Evolutionary conservation across 2,888 invertebrate species (phyloP).

Genomic region (Leptinotarsa haldemani): DNA sequence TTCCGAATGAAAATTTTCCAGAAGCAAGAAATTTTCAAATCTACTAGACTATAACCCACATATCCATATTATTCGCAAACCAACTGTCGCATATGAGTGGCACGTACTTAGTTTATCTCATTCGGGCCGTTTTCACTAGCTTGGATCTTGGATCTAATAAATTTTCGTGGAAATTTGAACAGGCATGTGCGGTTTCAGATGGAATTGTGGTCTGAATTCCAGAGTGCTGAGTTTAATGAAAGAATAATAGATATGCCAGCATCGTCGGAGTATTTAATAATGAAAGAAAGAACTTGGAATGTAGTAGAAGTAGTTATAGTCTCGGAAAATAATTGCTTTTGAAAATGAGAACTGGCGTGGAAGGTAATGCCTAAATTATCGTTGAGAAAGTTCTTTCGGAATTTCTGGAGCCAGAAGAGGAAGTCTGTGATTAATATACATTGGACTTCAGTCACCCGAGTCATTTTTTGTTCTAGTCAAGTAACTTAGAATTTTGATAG

Average conservation of each 20-base stretch:
- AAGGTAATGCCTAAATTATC: neutral
- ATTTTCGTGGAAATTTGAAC: conserved; percentile 12
- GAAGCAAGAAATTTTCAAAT: neutral
- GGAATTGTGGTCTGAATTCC: conserved; percentile 14
- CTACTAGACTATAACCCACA: neutral
- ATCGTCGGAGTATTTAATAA: conserved; percentile 15
- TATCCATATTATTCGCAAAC: conserved; percentile 2
- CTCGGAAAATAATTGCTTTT: neutral
- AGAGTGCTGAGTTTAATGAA: conserved; percentile 11
- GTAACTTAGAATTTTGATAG: too few species aligned
- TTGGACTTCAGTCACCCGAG: too few species aligned
- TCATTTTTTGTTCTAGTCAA: too few species aligned
- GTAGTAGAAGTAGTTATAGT: neutral
- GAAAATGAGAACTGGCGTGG: neutral
- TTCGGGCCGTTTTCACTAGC: conserved; percentile 14
- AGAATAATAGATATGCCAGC: conserved; percentile 18
- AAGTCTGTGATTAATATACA: too few species aligned
- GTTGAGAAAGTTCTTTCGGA: neutral
- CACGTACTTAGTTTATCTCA: conserved; percentile 19
- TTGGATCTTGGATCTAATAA: conserved; percentile 13
- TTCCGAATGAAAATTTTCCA: neutral
- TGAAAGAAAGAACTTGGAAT: conserved; percentile 20
- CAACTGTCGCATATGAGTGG: conserved; percentile 17
- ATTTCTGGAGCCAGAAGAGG: too few species aligned
- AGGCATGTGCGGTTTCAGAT: conserved; percentile 16